Percentiles rank a stretch among this genome's conserved stretches.
Conservation (phyloP, 2,888 invertebrate species). For the Sisyra terminalis region DNA sequence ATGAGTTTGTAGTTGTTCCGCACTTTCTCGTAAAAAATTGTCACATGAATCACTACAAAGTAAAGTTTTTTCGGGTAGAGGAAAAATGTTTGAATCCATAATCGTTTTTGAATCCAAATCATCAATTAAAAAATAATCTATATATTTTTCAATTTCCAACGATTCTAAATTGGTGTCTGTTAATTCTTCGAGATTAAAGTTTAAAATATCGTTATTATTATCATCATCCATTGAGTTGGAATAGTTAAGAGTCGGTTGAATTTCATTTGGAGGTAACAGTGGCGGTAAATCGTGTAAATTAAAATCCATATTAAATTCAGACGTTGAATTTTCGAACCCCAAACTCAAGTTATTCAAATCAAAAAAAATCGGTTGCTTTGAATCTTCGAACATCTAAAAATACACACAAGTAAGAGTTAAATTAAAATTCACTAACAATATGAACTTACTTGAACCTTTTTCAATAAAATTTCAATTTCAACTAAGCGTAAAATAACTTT, state of each 20-base stretch:
- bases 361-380: background rate
- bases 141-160: slow-evolving; percentile 4
- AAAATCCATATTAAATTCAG: slow-evolving; percentile 3
- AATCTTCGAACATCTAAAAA: slow-evolving; percentile 7
- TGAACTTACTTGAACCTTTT: too few species aligned
- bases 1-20: slow-evolving; percentile 7
- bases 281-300: slow-evolving; percentile 3
- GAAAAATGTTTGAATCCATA: background rate
- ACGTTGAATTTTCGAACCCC: background rate
- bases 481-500: too few species aligned
- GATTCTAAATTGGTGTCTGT: background rate
- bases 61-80: slow-evolving; percentile 7
- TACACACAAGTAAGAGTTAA: background rate
- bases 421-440: too few species aligned
- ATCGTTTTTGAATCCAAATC: background rate
- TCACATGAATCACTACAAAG: slow-evolving; percentile 8
- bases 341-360: slow-evolving; percentile 2
- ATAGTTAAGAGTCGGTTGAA: background rate
- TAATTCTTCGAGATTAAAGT: background rate
- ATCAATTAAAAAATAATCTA: slow-evolving; percentile 5
- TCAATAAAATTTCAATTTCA: too few species aligned
- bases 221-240: background rate
- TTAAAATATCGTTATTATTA: background rate
- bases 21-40: slow-evolving; percentile 8
- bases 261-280: background rate